Base-by-base conservation (phyloP, 2,113 vertebrate species). In the Perca flavescens region DNA sequence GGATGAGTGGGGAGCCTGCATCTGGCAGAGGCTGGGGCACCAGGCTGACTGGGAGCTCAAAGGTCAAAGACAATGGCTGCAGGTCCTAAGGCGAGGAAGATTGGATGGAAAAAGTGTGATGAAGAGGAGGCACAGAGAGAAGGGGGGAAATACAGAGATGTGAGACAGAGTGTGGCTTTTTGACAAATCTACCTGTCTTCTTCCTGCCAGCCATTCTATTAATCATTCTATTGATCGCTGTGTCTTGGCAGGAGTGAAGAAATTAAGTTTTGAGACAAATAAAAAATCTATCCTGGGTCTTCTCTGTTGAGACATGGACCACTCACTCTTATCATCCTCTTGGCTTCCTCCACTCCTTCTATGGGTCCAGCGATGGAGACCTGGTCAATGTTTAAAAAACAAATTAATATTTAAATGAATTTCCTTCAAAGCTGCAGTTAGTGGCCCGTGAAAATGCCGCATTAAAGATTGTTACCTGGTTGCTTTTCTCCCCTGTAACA, bases 351-450 rank as follows among this genome's bases (percentile, higher is more conserved):
- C 80, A 96, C 96, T 3, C 94, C 95, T 6, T 95, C 92, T 34
- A 96, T 53, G 11, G 95, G 94, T 25, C 95, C 95, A n/a, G 95
- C 95, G 1, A 96, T 96, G 9, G 95, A 96, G 17, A 96, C 95
- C 95, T 96, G 69, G 15, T 10, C 7, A 22, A 61, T 68, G 28
- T n/a, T 14, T 5, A 34, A 69, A 54, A 79, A 22, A 50, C 2
- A 15, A 61, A 62, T 15, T 4, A 13, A 12, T 1, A 21, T 72
- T 65, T 25, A 40, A 73, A 34, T 28, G 0, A 64, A n/a, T 5
- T 61, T 56, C 54, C 31, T 56, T 65, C 3, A 52, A 6, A 21
- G 25, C 53, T 22, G 67, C 36, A 36, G 17, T 46, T 58, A 12
- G 25, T n/a, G 40, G 47, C 60, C 64, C 22, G 9, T 50, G 62